These are phyloP conservation scores for Allacma fusca DNA, from an alignment of 2,888 invertebrate genomes.

Conservation along the genomic window DNA sequence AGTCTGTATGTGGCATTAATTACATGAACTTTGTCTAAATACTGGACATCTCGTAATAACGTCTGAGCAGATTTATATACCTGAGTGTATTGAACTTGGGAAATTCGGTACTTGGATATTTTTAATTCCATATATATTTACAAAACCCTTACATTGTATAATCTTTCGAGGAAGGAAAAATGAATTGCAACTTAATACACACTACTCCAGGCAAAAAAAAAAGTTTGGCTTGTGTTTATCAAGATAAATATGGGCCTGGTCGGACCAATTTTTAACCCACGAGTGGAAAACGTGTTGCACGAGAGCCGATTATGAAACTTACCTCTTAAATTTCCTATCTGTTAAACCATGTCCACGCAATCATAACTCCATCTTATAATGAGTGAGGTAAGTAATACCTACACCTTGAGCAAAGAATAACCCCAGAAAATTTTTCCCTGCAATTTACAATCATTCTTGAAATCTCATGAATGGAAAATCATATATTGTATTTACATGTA, in stretches of 20 bases:
- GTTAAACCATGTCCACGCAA: conserved; percentile 1
- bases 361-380: not conserved
- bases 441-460: not conserved
- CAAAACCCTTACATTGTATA: no score
- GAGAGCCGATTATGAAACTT: conserved; percentile 1
- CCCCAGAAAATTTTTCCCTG: not conserved
- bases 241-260: conserved; percentile 14
- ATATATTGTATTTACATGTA: not conserved
- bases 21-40: no score
- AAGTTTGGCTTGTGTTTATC: conserved; percentile 1
- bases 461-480: not conserved
- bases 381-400: not conserved
- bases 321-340: not conserved
- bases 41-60: no score
- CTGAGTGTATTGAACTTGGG: no score
- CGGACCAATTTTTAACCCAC: conserved; percentile 20
- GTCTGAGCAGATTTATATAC: no score
- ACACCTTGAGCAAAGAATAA: not conserved
- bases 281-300: conserved; percentile 36
- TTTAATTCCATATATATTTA: no score
- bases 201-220: not conserved
- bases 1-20: no score
- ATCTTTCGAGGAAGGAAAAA: not conserved
- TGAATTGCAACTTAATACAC: not conserved
- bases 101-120: no score